phyloP scores from a whole-genome alignment of 2,113 vertebrate species.

The Podarcis raffonei region DNA sequence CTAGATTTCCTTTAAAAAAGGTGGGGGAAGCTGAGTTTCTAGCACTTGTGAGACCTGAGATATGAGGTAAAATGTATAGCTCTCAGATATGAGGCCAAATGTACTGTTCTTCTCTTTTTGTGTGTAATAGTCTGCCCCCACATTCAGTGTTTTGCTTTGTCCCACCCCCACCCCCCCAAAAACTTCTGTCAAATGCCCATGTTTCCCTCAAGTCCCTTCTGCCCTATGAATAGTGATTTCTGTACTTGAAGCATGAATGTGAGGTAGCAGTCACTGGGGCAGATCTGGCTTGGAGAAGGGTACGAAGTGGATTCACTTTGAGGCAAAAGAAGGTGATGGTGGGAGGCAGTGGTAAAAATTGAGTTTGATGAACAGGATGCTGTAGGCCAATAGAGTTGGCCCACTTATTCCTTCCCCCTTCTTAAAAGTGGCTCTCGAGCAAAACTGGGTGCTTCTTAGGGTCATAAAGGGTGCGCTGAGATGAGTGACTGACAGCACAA shows the following conservation, averaged over 20 bases:
- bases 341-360: not conserved
- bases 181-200: no score
- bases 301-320: not conserved
- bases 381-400: not conserved
- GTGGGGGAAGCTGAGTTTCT: no score
- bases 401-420: not conserved
- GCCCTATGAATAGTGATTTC: not conserved
- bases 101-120: no score
- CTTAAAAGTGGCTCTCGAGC: no score
- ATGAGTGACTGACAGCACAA: not conserved
- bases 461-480: not conserved
- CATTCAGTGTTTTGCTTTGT: no score
- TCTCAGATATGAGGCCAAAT: no score
- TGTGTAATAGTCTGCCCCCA: no score
- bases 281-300: not conserved
- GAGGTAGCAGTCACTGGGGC: not conserved
- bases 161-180: no score
- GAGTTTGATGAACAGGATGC: not conserved
- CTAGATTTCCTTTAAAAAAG: no score
- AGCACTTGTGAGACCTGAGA: no score
- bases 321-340: not conserved
- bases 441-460: not conserved
- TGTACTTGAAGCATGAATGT: not conserved
- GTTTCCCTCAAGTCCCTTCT: not conserved
- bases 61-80: no score